A percentile compares a stretch with the other conserved stretches of the same genome.
These are phyloP conservation scores for Anomalospiza imberbis DNA, from an alignment of 2,797 vertebrate genomes.

Conservation along the genomic window DNA sequence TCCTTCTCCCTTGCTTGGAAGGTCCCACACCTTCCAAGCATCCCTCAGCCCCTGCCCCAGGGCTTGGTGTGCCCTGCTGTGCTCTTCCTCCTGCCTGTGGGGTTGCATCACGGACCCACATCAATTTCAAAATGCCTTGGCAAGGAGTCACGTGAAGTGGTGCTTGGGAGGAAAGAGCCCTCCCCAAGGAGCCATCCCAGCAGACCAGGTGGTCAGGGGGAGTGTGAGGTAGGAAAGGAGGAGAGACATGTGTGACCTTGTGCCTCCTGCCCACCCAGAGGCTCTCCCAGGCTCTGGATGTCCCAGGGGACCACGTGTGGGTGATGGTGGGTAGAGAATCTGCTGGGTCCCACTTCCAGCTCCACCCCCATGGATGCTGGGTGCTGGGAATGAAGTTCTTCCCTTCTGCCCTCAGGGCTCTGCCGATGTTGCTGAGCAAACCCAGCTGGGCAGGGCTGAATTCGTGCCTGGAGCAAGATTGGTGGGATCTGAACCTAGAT, in stretches of 20 bases:
- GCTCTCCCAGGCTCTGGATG: background rate
- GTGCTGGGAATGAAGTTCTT: background rate
- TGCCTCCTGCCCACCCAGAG: background rate
- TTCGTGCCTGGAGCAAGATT: background rate
- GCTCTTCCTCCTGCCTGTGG: background rate
- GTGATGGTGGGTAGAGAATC: background rate
- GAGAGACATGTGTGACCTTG: background rate
- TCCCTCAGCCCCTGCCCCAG: background rate
- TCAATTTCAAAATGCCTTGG: background rate
- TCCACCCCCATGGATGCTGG: background rate
- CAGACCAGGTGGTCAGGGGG: background rate
- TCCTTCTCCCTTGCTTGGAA: background rate
- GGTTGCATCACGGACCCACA: rapidly evolving
- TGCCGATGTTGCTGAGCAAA: background rate
- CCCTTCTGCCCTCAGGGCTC: background rate
- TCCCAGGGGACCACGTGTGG: rapidly evolving
- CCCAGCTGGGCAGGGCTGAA: background rate
- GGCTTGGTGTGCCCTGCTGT: background rate
- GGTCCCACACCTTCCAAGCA: background rate
- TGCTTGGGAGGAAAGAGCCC: background rate
- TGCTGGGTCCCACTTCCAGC: background rate
- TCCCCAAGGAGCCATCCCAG: background rate
- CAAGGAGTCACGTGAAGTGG: rapidly evolving
- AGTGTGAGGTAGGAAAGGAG: background rate
- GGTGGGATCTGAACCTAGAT: background rate